These are phyloP conservation scores for Xenus cinereus DNA, from an alignment of 2,113 vertebrate species.

Conservation along the genomic window DNA sequence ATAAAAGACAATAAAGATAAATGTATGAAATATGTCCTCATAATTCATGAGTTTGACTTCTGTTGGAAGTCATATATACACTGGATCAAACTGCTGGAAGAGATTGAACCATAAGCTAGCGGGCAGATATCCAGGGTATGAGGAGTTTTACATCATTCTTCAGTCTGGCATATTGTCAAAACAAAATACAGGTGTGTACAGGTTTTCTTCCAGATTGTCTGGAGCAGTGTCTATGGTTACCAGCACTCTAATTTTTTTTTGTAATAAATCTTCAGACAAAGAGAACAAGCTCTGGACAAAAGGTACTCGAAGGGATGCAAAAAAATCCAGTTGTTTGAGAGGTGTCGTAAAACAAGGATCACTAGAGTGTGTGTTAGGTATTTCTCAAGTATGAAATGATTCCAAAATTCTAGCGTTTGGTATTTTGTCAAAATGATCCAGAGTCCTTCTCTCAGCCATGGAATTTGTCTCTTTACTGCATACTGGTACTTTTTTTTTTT, in stretches of 20 bases:
- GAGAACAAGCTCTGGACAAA: not conserved
- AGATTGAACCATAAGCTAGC: not conserved
- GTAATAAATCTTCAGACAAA: not conserved
- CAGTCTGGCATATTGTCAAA: not conserved
- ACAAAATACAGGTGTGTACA: not conserved
- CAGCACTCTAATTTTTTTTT: not conserved
- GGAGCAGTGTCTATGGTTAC: not conserved
- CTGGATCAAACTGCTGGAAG: not conserved
- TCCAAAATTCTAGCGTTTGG: not conserved
- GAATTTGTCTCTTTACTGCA: not conserved
- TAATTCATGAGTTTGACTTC: not conserved
- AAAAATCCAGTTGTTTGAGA: not conserved
- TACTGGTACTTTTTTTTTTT: not conserved
- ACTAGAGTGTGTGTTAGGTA: not conserved
- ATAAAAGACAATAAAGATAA: not conserved
- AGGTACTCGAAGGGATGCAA: not conserved
- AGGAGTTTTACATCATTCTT: not conserved
- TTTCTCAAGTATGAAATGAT: not conserved
- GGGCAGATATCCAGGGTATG: not conserved
- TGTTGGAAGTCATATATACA: not conserved
- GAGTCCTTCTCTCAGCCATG: not conserved
- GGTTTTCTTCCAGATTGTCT: not conserved
- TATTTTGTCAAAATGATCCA: not conserved
- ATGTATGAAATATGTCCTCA: not conserved
- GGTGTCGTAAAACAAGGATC: not conserved